Conservation (phyloP, 2,888 invertebrate genomes). For the Parascotia fuliginaria region DNA sequence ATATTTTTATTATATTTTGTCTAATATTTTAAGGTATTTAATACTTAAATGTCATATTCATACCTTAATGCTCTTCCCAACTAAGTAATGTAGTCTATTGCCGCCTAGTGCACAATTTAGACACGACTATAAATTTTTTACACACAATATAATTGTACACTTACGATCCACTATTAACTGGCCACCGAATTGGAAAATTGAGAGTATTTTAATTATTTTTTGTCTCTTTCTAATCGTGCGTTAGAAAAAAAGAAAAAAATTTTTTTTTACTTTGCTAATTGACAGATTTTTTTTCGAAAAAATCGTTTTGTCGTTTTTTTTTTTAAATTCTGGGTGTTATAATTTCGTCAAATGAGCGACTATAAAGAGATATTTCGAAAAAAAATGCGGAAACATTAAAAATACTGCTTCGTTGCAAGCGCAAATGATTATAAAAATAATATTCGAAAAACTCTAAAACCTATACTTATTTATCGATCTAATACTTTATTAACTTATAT, state of each 20-base stretch:
- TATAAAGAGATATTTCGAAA: conserved; percentile 10
- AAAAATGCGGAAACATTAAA: conserved; percentile 47
- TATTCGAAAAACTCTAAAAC: conserved; percentile 60
- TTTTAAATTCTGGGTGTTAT: neutral
- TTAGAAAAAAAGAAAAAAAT: too few relatives aligned
- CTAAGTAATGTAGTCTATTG: conserved; percentile 29
- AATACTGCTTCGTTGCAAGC: conserved; percentile 82
- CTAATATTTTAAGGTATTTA: neutral
- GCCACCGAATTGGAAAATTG: conserved; percentile 59
- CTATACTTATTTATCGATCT: conserved; percentile 74
- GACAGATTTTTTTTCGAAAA: too few relatives aligned
- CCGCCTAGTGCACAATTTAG: conserved; percentile 63
- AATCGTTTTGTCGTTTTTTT: too few relatives aligned
- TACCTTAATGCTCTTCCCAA: neutral
- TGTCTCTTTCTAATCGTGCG: conserved; percentile 8
- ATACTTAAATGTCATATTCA: neutral
- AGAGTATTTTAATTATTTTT: conserved; percentile 37
- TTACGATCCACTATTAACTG: conserved; percentile 62
- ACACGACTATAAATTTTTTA: conserved; percentile 58
- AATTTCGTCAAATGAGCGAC: neutral
- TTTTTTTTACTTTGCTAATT: too few relatives aligned
- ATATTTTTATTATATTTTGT: too few relatives aligned
- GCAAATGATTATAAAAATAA: conserved; percentile 76
- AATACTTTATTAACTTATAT: conserved; percentile 68
- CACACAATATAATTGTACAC: conserved; percentile 66